Evolutionary conservation across 2,797 vertebrate species (phyloP), one percentile per base, ranked within the genome.

Genomic region (Anguilla pacifica): DNA sequence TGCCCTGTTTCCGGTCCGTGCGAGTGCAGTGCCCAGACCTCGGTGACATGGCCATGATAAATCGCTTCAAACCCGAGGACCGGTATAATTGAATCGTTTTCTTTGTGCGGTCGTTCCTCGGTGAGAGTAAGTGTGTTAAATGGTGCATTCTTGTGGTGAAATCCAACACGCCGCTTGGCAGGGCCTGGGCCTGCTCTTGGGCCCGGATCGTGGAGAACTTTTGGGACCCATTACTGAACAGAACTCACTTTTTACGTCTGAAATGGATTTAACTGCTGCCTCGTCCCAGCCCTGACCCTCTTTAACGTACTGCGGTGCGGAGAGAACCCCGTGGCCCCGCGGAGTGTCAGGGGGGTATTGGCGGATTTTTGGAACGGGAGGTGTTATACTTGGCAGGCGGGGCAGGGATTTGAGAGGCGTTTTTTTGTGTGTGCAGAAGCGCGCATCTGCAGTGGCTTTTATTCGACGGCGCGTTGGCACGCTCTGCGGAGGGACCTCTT

Each of bases 181-280:
- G 64, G 19, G 85, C 77, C 87, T 89, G 87, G 89, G 35, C 35
- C 91, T 90, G 88, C 90, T 91, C 89, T 91, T 93, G 92, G 35
- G 92, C 91, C 88, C 35, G 31, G 59, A 88, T 85, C 51, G 7
- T 55, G 0, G 84, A 85, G 89, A 25, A 88, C 91, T 91, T 91
- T 87, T 85, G 92, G 92, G 90, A 93, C 89, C 88, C 85, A 89
- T 93, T 91, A 92, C 88, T 79, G 90, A 90, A 90, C 87, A 91
- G 85, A 91, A 90, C 90, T 90, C 88, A 88, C 89, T 90, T 92
- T 93, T 91, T 93, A 86, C 90, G 81, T 91, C 91, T 92, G 88
- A 89, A 88, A 90, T 92, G 91, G 91, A 88, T 93, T 91, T 93
- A 90, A 90, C 90, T 90, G 89, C 83, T 87, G 88, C 83, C 84